Evolutionary conservation across 2,797 vertebrate species (phyloP).

Genomic region (Denticeps clupeoides): DNA sequence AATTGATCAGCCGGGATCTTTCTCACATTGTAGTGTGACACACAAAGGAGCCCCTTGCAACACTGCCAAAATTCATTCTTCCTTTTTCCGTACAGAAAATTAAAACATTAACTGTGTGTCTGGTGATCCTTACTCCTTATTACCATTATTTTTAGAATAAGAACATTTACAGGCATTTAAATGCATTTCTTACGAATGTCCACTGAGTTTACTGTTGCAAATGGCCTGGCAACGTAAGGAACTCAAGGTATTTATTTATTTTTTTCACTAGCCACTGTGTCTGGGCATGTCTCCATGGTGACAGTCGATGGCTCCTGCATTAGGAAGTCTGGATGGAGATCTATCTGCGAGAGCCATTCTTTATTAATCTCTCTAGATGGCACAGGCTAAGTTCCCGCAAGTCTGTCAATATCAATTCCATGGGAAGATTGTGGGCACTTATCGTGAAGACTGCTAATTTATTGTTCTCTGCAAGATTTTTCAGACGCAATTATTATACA

Average conservation of each 20-base stretch:
- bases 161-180: too few relatives aligned
- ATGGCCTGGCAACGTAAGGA: constrained; percentile 26
- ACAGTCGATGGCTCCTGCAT: constrained; percentile 26
- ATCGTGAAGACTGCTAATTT: neutral
- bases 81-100: neutral
- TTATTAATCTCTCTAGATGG: constrained; percentile 12
- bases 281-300: constrained; percentile 32
- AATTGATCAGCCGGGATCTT: constrained; percentile 14
- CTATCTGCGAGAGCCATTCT: constrained; percentile 12
- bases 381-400: constrained; percentile 11
- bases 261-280: constrained; percentile 19
- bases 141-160: too few relatives aligned
- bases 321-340: constrained; percentile 21
- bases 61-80: neutral
- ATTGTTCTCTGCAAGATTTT: too few relatives aligned
- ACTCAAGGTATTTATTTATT: constrained; percentile 29
- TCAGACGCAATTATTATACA: too few relatives aligned
- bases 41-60: constrained; percentile 1
- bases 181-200: too few relatives aligned
- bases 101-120: neutral
- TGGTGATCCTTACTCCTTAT: too few relatives aligned
- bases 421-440: neutral
- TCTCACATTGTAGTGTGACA: constrained; percentile 1
- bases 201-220: constrained; percentile 12
- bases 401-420: too few relatives aligned